Conservation (phyloP, 2,797 vertebrate genomes). For the Avahi laniger region DNA sequence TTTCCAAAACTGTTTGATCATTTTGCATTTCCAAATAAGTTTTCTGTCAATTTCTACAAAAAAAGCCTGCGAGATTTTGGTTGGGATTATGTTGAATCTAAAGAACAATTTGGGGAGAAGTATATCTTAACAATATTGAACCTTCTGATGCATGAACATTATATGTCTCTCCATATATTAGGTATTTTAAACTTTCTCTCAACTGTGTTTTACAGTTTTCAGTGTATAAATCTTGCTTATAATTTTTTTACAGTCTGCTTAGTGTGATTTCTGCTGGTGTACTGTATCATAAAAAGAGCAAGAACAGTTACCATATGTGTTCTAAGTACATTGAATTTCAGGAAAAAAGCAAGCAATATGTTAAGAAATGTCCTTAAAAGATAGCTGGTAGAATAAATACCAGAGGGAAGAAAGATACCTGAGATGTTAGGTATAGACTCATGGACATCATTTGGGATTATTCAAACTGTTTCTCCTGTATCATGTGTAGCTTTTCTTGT, state of each 20-base stretch:
- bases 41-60: neutral
- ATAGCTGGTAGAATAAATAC: neutral
- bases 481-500: neutral
- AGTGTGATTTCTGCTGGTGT: neutral
- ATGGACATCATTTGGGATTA: neutral
- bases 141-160: neutral
- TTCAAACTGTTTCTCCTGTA: neutral
- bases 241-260: neutral
- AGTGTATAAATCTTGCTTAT: neutral
- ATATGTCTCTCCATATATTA: neutral
- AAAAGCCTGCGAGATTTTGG: neutral
- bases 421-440: neutral
- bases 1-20: neutral
- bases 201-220: neutral
- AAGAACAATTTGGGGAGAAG: neutral
- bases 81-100: neutral
- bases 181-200: neutral
- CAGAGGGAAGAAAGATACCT: neutral
- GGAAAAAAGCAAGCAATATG: neutral
- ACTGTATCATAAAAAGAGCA: neutral
- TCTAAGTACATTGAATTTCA: neutral
- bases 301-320: neutral
- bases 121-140: neutral
- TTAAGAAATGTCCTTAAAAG: neutral
- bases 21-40: neutral